A percentile compares a stretch with the other conserved stretches of the same genome.
Evolutionary conservation across 2,113 vertebrate genomes (phyloP).

Genomic region (Oceanodroma tethys): DNA sequence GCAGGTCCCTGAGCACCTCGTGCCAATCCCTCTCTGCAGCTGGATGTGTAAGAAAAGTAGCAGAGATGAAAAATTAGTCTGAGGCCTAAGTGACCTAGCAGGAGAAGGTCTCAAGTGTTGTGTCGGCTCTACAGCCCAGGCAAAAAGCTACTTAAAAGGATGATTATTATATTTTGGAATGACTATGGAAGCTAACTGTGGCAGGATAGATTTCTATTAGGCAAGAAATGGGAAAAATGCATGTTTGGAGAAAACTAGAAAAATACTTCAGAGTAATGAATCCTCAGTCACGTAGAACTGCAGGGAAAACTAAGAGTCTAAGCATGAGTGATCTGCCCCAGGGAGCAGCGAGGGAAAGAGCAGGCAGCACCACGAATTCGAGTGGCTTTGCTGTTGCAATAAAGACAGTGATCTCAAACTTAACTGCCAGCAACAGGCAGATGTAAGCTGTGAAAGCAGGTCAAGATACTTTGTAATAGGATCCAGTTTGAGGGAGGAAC

Average conservation of each 20-base stretch:
- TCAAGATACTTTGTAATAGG: not conserved
- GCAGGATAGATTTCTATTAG: not conserved
- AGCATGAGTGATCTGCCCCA: not conserved
- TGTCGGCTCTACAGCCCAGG: not conserved
- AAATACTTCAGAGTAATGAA: not conserved
- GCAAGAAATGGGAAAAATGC: not conserved
- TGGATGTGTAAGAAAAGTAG: not conserved
- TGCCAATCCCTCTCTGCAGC: not conserved
- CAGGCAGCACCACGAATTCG: fast-evolving
- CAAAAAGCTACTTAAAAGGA: not conserved
- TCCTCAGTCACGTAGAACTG: not conserved
- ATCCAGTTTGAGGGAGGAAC: not conserved
- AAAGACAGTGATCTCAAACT: not conserved
- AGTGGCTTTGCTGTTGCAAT: not conserved
- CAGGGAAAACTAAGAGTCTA: not conserved
- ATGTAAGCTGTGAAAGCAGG: not conserved
- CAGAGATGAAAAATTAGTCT: not conserved
- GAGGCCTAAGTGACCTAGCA: not conserved
- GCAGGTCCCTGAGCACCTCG: not conserved
- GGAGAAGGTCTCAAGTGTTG: fast-evolving
- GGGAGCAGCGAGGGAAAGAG: not conserved
- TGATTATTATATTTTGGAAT: not conserved
- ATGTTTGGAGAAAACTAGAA: not conserved
- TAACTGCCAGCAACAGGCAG: not conserved
- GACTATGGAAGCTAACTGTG: not conserved